Evolutionary conservation across 2,888 invertebrate species (phyloP).

Genomic region (Epistrophe grossulariae): DNA sequence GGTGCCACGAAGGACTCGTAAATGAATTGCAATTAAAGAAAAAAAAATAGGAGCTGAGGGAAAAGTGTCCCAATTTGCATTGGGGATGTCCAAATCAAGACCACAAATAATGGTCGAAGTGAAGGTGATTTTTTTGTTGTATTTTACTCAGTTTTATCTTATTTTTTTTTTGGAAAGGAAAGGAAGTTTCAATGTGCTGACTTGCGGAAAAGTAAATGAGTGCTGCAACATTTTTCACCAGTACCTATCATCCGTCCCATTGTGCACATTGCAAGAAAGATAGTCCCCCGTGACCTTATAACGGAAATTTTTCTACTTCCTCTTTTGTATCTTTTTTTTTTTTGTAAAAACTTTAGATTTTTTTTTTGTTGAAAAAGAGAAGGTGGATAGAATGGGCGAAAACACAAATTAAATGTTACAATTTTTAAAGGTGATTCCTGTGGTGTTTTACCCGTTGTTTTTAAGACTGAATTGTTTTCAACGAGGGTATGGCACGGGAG

Average conservation of each 20-base stretch:
- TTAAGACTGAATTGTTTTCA: slow-evolving; percentile 67
- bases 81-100: slow-evolving; percentile 72
- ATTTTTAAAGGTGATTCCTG: slow-evolving; percentile 71
- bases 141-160: slow-evolving; percentile 29
- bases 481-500: background rate
- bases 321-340: slow-evolving; percentile 40
- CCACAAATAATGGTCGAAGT: slow-evolving; percentile 71
- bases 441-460: slow-evolving; percentile 71
- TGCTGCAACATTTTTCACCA: slow-evolving; percentile 74
- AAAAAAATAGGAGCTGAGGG: slow-evolving; percentile 42
- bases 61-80: slow-evolving; percentile 73
- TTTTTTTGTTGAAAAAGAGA: background rate
- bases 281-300: slow-evolving; percentile 67
- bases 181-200: slow-evolving; percentile 68
- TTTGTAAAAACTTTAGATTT: slow-evolving; percentile 58
- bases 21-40: slow-evolving; percentile 75
- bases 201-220: slow-evolving; percentile 75
- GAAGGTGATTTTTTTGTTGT: slow-evolving; percentile 63
- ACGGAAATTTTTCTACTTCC: slow-evolving; percentile 26
- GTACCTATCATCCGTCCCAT: slow-evolving; percentile 70
- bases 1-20: slow-evolving; percentile 70
- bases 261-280: slow-evolving; percentile 69
- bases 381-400: slow-evolving; percentile 40
- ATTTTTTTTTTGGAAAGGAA: background rate
- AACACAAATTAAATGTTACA: slow-evolving; percentile 72